Conservation (phyloP, 2,113 vertebrate genomes). For the Merops nubicus region DNA sequence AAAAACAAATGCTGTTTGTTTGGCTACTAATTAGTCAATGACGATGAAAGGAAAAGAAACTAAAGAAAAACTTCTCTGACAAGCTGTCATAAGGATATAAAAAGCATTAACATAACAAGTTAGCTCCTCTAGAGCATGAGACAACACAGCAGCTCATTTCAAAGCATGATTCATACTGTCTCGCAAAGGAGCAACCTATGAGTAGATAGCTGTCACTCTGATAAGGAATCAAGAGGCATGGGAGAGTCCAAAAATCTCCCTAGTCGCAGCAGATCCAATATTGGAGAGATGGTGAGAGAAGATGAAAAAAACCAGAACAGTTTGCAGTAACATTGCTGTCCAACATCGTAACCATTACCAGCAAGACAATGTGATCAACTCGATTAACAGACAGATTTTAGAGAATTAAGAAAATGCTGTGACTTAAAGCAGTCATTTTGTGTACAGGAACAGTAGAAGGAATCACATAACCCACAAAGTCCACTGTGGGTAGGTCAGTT, state of each 20-base stretch:
- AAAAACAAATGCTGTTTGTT: conserved; percentile 54
- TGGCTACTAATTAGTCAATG: conserved; percentile 60
- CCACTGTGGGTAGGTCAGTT: neutral
- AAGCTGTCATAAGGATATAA: conserved; percentile 34
- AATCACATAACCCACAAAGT: neutral
- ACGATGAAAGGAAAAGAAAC: conserved; percentile 2
- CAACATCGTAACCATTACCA: neutral
- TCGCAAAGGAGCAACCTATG: neutral
- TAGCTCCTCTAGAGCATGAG: neutral
- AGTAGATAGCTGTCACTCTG: neutral
- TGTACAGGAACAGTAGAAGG: neutral
- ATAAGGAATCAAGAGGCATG: neutral
- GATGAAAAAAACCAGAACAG: neutral
- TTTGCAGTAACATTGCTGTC: neutral
- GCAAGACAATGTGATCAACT: neutral
- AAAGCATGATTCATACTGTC: neutral
- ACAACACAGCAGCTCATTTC: neutral
- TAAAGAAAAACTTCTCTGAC: conserved; percentile 47
- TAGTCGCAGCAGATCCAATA: neutral
- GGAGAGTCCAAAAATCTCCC: conserved; percentile 13
- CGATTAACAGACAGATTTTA: neutral
- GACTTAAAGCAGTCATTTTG: neutral
- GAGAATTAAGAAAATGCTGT: neutral
- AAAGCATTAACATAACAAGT: conserved; percentile 32
- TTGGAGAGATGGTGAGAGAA: neutral